Base-by-base conservation (phyloP, 2,888 invertebrate species). In the Crocallis elinguaria region DNA sequence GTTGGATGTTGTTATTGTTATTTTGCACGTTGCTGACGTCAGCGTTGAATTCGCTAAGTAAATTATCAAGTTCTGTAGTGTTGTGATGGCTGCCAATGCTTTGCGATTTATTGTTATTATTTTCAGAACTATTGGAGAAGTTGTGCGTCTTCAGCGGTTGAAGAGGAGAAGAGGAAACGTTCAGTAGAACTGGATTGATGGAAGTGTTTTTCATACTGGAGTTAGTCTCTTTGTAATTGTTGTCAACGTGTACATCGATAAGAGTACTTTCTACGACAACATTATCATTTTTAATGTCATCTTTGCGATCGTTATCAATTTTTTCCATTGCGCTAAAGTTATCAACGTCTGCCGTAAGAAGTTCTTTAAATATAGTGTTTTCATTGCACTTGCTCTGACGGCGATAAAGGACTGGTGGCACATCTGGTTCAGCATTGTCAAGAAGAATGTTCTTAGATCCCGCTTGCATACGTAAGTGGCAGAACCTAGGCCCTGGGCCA, bases 401-500 rank as follows among this genome's bases (percentile, higher is more conserved):
- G 55, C 94, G 94, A 67, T 96, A 96, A 30, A 96, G 85, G 23
- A 96, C 94, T 0, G 96, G 96, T 9, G 95, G 94, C 19, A 95
- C 93, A 60, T 93, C 93, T 35, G 94, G 94, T 65, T 95, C 95
- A 23, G 95, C 94, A 69, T 96, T 96, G 79, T 96, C 96, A 16
- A 96, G 86, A 3, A 96, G 85, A 68, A 96, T 95, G 77, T 96
- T 96, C 74, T 95, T 96, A 8, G 95, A 95, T 4, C 95, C 96
- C 4, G 94, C 94, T 70, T 96, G 96, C 69, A 96, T 92, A 27
- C 95, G 92, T 73, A 96, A 92, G 43, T 96, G 95, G 71, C 96
- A 96, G 67, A 95, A 94, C 58, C 96, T 92, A 1, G 96, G 95
- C 0, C 96, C 96, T 8, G 92, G 92, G 1, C 92, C 92, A 0